A percentile compares a stretch with the other conserved stretches of the same genome.
phyloP scores from a whole-genome alignment of 1,140 invertebrate genomes.

The Micrasema minimum region DNA sequence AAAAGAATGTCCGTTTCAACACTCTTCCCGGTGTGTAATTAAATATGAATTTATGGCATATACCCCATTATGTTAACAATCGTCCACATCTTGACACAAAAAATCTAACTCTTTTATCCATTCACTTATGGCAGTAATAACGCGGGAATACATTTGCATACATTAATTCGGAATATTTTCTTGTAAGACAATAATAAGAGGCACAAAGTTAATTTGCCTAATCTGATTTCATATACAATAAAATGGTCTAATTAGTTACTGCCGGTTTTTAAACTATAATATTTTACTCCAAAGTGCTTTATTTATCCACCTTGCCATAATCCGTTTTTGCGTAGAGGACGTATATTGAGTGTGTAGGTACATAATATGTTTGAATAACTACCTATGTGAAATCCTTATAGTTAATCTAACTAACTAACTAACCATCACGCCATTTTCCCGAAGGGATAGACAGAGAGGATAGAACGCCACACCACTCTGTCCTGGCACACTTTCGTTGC shows the following conservation, averaged over 20 bases:
- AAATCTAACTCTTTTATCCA: conserved; percentile 18
- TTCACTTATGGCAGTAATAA: conserved; percentile 29
- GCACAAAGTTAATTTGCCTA: conserved; percentile 36
- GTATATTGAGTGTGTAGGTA: no score
- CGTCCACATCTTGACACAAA: neutral
- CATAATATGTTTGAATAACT: no score
- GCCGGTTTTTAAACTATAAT: conserved; percentile 46
- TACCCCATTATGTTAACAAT: neutral
- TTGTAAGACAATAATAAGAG: conserved; percentile 46
- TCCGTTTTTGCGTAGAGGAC: no score
- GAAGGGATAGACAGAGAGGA: no score
- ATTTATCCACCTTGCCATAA: no score
- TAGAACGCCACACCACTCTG: no score
- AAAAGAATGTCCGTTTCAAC: conserved; percentile 8
- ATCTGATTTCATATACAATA: conserved; percentile 53
- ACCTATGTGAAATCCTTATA: no score
- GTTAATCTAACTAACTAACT: no score
- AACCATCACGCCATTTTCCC: no score
- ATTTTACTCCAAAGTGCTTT: no score
- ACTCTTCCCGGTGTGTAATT: neutral
- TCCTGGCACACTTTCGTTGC: no score
- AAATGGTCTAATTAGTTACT: conserved; percentile 51
- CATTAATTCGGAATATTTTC: conserved; percentile 26
- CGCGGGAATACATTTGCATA: conserved; percentile 49
- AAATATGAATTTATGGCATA: conserved; percentile 12